These are phyloP conservation scores for Calypte anna DNA, from an alignment of 2,113 vertebrate genomes.

Conservation along the genomic window DNA sequence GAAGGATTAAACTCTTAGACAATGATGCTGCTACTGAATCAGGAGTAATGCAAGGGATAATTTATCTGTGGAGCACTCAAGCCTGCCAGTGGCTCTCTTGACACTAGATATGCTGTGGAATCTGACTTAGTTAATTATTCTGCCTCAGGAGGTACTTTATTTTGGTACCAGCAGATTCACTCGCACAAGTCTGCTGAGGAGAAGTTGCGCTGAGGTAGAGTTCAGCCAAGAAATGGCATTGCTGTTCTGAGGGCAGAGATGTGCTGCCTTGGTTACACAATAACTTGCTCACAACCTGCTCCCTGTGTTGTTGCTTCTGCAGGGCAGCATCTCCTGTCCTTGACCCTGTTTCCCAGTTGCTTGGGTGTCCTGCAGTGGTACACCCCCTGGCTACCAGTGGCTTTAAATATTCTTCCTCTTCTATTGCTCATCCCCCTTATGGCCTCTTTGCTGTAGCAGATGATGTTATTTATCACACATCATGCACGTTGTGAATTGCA, in stretches of 20 bases:
- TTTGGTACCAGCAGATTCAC: not conserved
- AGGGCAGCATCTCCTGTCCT: not conserved
- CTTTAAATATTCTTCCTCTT: not conserved
- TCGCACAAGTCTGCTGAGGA: not conserved
- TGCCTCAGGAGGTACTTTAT: slow-evolving; percentile 6
- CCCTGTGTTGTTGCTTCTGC: not conserved
- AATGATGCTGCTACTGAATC: not conserved
- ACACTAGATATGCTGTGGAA: not conserved
- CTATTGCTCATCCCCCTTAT: not conserved
- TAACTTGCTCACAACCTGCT: rapidly evolving
- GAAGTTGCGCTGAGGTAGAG: not conserved
- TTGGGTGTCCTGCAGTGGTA: not conserved
- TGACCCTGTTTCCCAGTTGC: not conserved
- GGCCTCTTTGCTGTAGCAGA: not conserved
- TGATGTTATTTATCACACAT: not conserved
- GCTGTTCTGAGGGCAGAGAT: not conserved
- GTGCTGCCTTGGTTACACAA: not conserved
- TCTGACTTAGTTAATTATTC: slow-evolving; percentile 30
- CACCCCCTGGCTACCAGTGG: not conserved
- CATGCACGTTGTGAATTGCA: not conserved
- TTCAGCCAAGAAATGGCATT: not conserved
- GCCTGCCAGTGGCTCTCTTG: not conserved
- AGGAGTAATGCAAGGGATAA: not conserved
- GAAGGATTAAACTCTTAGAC: slow-evolving; percentile 2
- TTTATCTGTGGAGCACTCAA: not conserved